Percentiles rank a stretch among this genome's conserved stretches.
Evolutionary conservation across 2,888 invertebrate species (phyloP).

Genomic region (Habrosyne pyritoides): DNA sequence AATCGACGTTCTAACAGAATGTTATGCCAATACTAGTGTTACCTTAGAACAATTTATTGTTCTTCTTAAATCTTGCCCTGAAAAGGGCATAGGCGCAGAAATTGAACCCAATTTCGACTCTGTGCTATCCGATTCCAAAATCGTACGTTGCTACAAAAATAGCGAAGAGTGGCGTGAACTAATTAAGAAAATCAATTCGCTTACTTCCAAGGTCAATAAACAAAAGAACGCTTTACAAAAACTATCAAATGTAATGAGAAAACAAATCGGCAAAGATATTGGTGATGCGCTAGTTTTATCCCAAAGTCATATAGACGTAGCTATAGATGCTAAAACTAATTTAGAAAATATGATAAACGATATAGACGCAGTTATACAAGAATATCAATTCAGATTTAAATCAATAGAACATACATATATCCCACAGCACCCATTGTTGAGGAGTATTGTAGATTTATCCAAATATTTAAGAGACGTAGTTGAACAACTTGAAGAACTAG

Average conservation of each 20-base stretch:
- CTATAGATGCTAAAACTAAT: constrained; percentile 53
- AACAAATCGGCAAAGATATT: constrained; percentile 47
- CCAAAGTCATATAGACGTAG: constrained; percentile 63
- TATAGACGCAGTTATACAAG: constrained; percentile 50
- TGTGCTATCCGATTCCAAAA: constrained; percentile 62
- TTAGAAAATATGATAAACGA: constrained; percentile 51
- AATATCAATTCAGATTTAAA: constrained; percentile 61
- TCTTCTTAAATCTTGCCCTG: constrained; percentile 83
- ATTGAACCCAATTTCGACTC: constrained; percentile 66
- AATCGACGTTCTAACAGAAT: constrained; percentile 68
- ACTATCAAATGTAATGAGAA: constrained; percentile 53
- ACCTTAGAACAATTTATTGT: constrained; percentile 87
- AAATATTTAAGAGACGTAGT: constrained; percentile 52
- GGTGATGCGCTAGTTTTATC: constrained; percentile 46
- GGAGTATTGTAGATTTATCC: constrained; percentile 53
- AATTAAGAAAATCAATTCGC: constrained; percentile 55
- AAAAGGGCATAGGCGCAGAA: constrained; percentile 43
- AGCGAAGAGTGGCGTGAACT: constrained; percentile 68
- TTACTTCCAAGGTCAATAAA: constrained; percentile 60
- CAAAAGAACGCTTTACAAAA: constrained; percentile 66
- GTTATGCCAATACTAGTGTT: constrained; percentile 77
- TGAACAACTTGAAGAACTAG: constrained; percentile 44
- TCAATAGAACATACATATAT: constrained; percentile 32
- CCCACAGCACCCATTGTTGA: constrained; percentile 62
- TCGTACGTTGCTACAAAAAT: constrained; percentile 66